A percentile compares a stretch with the other conserved stretches of the same genome.
Conservation (phyloP, 2,888 invertebrate species). For the Leucania comma region DNA sequence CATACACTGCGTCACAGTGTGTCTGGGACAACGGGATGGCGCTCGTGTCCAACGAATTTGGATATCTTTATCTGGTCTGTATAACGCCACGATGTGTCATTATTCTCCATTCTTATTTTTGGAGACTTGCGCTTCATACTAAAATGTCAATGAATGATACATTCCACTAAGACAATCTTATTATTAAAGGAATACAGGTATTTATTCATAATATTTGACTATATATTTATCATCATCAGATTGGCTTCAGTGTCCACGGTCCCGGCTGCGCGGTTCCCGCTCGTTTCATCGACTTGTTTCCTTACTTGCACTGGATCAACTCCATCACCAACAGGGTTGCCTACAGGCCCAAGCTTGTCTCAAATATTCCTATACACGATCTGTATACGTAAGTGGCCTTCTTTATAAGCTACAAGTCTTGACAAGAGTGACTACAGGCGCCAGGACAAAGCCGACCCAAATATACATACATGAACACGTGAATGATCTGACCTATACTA, state of each 20-base stretch:
- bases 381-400: slow-evolving; percentile 36
- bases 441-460: too few species aligned
- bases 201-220: not conserved
- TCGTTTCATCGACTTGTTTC: slow-evolving; percentile 72
- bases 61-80: slow-evolving; percentile 76
- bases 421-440: too few species aligned
- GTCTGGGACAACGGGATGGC: slow-evolving; percentile 81
- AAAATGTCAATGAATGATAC: not conserved
- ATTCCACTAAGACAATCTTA: not conserved
- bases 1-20: slow-evolving; percentile 69
- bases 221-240: slow-evolving; percentile 56
- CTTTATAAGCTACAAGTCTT: too few species aligned
- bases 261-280: slow-evolving; percentile 78
- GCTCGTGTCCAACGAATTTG: slow-evolving; percentile 75
- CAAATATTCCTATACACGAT: slow-evolving; percentile 29
- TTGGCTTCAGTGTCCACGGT: slow-evolving; percentile 78
- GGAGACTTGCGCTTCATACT: not conserved
- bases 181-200: not conserved
- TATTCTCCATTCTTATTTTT: not conserved
- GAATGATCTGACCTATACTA: not conserved
- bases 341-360: slow-evolving; percentile 1
- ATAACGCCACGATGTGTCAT: too few species aligned
- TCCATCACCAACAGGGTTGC: slow-evolving; percentile 53
- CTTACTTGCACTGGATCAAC: slow-evolving; percentile 74
- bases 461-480: slow-evolving; percentile 36